These are phyloP conservation scores for Sebastes baramenuke DNA, from an alignment of 2,797 vertebrate genomes.

Conservation along the genomic window DNA sequence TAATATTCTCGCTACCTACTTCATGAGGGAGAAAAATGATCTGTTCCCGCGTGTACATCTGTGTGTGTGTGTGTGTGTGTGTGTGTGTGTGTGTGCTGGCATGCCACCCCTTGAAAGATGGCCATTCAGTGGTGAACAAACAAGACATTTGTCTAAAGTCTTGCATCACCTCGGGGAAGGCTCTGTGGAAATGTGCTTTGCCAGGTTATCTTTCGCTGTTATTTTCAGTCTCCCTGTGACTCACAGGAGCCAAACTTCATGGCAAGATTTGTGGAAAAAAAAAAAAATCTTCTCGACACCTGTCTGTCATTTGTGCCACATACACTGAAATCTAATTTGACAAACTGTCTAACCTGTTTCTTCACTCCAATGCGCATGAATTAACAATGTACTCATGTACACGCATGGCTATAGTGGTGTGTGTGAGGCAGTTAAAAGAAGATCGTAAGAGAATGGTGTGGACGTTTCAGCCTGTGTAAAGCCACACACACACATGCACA, in stretches of 20 bases:
- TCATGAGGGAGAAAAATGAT: constrained; percentile 76
- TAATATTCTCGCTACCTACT: constrained; percentile 81
- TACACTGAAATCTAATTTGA: constrained; percentile 14
- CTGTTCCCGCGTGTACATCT: constrained; percentile 51
- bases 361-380: not conserved
- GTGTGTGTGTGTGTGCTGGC: constrained; percentile 54
- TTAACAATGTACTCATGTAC: not conserved
- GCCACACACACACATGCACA: not conserved
- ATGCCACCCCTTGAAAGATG: constrained; percentile 76
- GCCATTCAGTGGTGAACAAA: constrained; percentile 80
- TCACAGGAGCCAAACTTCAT: constrained; percentile 50
- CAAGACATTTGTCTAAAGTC: constrained; percentile 82
- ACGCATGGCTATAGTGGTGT: not conserved
- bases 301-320: constrained; percentile 30
- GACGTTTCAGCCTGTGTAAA: constrained; percentile 5
- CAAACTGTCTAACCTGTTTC: constrained; percentile 2
- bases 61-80: constrained; percentile 34
- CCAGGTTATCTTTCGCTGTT: constrained; percentile 70
- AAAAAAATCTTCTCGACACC: constrained; percentile 17
- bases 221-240: constrained; percentile 59
- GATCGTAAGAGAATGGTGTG: not conserved
- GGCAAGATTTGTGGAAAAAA: constrained; percentile 11
- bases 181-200: constrained; percentile 71
- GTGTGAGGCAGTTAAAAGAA: not conserved
- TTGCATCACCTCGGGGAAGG: constrained; percentile 79